Evolutionary conservation across 2,113 vertebrate genomes (phyloP).

Genomic region (Laterallus jamaicensis): DNA sequence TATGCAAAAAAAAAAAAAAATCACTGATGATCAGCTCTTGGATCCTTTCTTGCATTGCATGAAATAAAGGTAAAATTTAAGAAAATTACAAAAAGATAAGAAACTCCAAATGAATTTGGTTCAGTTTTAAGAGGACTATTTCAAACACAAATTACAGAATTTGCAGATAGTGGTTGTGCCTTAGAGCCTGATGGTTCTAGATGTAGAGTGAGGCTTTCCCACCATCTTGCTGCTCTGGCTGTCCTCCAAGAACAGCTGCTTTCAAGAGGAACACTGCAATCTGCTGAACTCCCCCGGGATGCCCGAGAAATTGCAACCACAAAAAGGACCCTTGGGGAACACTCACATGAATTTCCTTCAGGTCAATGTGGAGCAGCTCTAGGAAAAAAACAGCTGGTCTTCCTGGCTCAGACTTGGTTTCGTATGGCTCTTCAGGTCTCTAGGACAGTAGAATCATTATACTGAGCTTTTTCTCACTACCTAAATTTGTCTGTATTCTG

Average conservation of each 20-base stretch:
- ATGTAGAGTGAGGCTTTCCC: conserved; percentile 32
- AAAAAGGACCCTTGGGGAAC: conserved; percentile 1
- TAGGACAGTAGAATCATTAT: not conserved
- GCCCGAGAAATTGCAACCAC: not conserved
- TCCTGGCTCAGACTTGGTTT: not conserved
- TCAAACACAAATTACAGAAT: not conserved
- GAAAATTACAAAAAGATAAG: not conserved
- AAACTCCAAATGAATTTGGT: not conserved
- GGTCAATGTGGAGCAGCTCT: not conserved
- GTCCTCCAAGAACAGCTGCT: conserved; percentile 16
- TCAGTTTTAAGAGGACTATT: not conserved
- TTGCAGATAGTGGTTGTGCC: not conserved
- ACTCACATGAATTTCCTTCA: not conserved
- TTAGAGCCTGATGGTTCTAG: not conserved
- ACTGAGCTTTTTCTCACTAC: not conserved
- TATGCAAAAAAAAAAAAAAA: not conserved
- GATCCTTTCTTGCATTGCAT: not conserved
- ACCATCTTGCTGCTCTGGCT: conserved; percentile 34
- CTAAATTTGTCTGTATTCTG: not conserved
- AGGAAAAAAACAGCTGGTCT: conserved; percentile 10
- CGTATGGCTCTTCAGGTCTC: not conserved
- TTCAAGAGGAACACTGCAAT: conserved; percentile 21
- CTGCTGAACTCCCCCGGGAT: not conserved
- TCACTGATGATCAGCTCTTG: not conserved
- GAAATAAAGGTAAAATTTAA: not conserved